Evolutionary conservation across 2,113 vertebrate species (phyloP), one percentile per base, ranked within the genome.

Genomic region (Ariopsis seemanni): DNA sequence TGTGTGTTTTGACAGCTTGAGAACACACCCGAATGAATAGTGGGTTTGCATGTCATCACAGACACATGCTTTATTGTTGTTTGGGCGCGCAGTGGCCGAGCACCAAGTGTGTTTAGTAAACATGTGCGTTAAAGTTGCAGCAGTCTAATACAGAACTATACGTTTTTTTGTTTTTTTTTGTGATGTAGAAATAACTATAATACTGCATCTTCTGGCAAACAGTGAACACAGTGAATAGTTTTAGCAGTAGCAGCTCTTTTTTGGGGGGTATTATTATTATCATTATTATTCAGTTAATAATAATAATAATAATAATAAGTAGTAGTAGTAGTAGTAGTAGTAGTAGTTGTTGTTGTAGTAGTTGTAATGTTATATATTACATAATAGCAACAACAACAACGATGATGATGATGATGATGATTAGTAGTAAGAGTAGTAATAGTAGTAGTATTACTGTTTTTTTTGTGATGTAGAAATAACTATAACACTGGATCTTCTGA

Each of bases 31-130:
- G 85, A 87, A 82, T 81, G 87, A 91, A 89, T 88, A 86, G 90
- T 88, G 71, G 90, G 90, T 88, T 91, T 86, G 87, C 72, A 84
- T 91, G 90, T 89, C 90, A 91, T 86, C 85, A 89, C 88, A 89
- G 85, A 89, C 88, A 89, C 87, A 86, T 77, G 88, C 82, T 91
- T 88, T 88, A 86, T 87, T 91, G 87, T 88, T 88, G 84, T 89
- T 91, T 88, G 86, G 82, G 81, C 75, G 86, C 74, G 90, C 86
- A 80, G 79, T 89, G 88, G 87, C 85, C 90, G 77, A 91, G 58
- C 74, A 85, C 89, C 82, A 84, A 79, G 77, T 67, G 55, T 50
- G 81, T 63, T 86, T 82, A 78, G 75, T 85, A 86, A 88, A 88
- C 87, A 90, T 55, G 34, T 48, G 52, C 75, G 58, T 34, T 65